phyloP scores from a whole-genome alignment of 53 echinoderm and acorn worm genomes.

The Patiria pectinifera region DNA sequence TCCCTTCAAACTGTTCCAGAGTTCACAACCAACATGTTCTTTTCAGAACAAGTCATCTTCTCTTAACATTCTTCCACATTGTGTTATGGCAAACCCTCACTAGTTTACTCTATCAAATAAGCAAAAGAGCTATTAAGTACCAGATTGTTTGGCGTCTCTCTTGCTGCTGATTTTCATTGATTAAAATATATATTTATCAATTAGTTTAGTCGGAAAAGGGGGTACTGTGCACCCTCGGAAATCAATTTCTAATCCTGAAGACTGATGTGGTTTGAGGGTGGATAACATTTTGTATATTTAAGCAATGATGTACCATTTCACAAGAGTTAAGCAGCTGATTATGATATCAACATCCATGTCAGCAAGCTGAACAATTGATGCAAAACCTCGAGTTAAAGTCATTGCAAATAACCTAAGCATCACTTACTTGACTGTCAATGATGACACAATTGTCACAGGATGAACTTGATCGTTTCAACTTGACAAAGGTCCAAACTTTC shows the following conservation, averaged over 20 bases:
- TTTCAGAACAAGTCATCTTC: no score
- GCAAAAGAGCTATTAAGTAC: no score
- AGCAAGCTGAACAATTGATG: neutral
- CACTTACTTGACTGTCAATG: neutral
- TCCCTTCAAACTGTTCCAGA: no score
- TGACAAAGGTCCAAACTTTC: neutral
- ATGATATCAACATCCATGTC: neutral
- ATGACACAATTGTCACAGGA: constrained; percentile 1
- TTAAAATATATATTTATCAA: no score
- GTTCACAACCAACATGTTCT: no score
- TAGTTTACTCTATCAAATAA: no score
- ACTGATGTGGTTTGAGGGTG: neutral
- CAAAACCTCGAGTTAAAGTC: neutral
- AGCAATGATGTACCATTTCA: neutral
- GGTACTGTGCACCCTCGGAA: no score
- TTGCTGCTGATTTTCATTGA: no score
- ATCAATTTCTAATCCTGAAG: neutral
- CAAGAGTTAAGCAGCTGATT: neutral
- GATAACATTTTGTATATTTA: neutral
- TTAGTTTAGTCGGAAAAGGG: no score
- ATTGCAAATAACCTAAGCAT: neutral
- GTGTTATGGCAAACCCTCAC: no score
- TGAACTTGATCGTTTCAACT: constrained; percentile 6
- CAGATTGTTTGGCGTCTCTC: no score
- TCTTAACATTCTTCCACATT: no score